These are phyloP conservation scores for Peromyscus melanophrys DNA, from an alignment of 2,797 vertebrate species.

Conservation along the genomic window DNA sequence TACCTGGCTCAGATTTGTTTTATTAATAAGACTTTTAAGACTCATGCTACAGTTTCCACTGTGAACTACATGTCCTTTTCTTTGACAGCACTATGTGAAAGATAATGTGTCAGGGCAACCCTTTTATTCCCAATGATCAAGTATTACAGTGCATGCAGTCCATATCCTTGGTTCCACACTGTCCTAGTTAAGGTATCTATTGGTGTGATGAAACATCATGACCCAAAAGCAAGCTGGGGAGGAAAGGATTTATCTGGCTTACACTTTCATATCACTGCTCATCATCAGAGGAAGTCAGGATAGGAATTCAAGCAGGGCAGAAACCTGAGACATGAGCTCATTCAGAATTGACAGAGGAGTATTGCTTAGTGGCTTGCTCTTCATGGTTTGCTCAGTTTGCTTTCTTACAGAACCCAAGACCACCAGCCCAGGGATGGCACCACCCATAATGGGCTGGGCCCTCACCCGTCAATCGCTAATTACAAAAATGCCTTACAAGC, in stretches of 20 bases:
- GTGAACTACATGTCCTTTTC: background rate
- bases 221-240: background rate
- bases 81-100: background rate
- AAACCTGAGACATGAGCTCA: background rate
- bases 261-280: background rate
- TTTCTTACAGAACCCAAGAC: background rate
- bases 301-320: background rate
- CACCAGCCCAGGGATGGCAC: background rate
- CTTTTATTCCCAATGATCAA: background rate
- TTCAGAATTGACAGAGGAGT: background rate
- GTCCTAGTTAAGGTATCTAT: background rate
- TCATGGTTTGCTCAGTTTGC: background rate
- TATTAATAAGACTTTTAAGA: no score
- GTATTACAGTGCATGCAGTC: no score
- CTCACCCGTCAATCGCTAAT: background rate
- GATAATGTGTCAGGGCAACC: background rate
- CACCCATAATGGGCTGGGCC: background rate
- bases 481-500: background rate
- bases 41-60: background rate
- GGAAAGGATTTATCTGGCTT: background rate
- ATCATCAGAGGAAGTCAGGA: background rate
- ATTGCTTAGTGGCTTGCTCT: background rate
- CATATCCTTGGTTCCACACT: background rate
- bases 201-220: background rate
- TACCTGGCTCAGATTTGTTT: no score